phyloP scores from a whole-genome alignment of 92 coral and sea anemone genomes.

The Plumapathes pennacea region DNA sequence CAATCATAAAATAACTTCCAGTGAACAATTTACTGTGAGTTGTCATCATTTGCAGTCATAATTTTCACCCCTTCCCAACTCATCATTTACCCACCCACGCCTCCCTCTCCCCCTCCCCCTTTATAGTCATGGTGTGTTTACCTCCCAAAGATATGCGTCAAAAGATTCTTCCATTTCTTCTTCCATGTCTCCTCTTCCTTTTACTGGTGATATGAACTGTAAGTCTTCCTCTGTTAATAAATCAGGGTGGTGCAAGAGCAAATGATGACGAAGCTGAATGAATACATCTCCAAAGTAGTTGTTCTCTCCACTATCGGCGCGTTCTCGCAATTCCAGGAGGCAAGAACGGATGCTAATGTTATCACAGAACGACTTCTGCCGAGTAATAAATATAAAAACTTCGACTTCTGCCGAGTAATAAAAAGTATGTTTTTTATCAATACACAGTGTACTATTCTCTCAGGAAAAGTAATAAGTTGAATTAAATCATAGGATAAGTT shows the following conservation, averaged over 20 bases:
- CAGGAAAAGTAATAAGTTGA: too few relatives aligned
- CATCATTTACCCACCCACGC: neutral
- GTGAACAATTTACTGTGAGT: neutral
- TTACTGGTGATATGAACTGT: constrained; percentile 57
- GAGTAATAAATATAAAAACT: neutral
- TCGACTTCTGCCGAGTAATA: too few relatives aligned
- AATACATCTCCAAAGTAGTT: constrained; percentile 66
- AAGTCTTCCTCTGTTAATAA: constrained; percentile 61
- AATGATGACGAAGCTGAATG: constrained; percentile 67
- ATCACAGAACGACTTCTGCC: constrained; percentile 64
- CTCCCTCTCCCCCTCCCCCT: too few relatives aligned
- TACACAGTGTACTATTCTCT: too few relatives aligned
- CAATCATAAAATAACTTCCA: too few relatives aligned
- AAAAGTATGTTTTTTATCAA: too few relatives aligned
- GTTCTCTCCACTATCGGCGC: constrained; percentile 48
- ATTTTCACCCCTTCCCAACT: neutral
- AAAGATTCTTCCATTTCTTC: constrained; percentile 14
- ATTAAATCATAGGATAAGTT: too few relatives aligned
- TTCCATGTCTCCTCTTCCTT: constrained; percentile 51
- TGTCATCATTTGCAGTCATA: neutral
- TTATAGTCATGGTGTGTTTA: neutral
- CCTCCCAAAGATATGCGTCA: constrained; percentile 19
- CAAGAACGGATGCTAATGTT: constrained; percentile 52
- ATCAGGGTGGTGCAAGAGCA: constrained; percentile 42
- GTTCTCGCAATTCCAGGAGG: constrained; percentile 60